Evolutionary conservation across 2,113 vertebrate genomes (phyloP).

Genomic region (Gymnobelideus leadbeateri): DNA sequence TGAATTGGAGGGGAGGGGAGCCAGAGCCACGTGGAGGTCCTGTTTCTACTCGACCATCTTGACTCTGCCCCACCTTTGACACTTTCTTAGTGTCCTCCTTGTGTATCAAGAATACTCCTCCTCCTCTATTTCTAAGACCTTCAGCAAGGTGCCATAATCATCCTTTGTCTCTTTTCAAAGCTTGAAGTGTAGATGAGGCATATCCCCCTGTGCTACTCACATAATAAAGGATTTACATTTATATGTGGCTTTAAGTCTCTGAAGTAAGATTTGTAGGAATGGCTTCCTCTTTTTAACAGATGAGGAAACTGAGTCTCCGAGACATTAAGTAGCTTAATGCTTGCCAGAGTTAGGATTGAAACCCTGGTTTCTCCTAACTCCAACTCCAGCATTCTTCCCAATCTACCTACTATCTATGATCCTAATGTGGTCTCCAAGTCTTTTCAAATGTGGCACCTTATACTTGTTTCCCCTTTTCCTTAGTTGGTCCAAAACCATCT

Average conservation of each 20-base stretch:
- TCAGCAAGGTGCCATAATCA: background rate
- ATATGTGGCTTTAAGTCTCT: background rate
- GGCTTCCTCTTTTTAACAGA: background rate
- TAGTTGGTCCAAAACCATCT: too few species aligned
- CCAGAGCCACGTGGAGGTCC: too few species aligned
- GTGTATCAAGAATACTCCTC: background rate
- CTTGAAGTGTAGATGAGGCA: background rate
- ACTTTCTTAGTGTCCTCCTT: background rate
- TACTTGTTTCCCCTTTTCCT: too few species aligned
- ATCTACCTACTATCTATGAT: background rate
- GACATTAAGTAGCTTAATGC: background rate
- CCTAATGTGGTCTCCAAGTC: too few species aligned
- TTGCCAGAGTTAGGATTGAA: background rate
- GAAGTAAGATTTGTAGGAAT: background rate
- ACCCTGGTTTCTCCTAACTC: background rate
- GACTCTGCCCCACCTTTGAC: too few species aligned
- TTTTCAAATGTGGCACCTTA: too few species aligned
- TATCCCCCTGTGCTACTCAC: background rate
- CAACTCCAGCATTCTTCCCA: background rate
- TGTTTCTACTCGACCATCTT: too few species aligned
- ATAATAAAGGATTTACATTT: background rate
- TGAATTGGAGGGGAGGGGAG: too few species aligned
- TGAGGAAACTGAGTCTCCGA: background rate
- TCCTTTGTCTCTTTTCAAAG: background rate
- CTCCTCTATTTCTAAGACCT: background rate